A percentile compares a stretch with the other conserved stretches of the same genome.
phyloP scores from a whole-genome alignment of 2,113 vertebrate genomes.

The Chaetura pelagica region DNA sequence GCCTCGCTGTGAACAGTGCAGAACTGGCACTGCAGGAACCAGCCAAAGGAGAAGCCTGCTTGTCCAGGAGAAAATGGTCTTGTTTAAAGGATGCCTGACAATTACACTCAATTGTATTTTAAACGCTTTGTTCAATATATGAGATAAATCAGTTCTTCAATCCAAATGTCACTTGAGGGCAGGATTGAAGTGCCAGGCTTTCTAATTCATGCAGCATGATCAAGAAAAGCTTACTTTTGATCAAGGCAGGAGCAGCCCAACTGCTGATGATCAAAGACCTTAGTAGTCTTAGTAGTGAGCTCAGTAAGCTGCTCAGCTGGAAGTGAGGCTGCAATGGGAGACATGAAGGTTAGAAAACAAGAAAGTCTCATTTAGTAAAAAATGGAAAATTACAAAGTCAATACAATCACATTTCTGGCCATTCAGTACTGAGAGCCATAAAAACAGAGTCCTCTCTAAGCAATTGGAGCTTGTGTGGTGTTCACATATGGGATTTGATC shows the following conservation, averaged over 20 bases:
- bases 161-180: not conserved
- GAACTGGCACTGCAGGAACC: accelerated
- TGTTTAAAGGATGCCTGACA: not conserved
- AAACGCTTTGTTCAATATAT: not conserved
- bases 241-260: slow-evolving; percentile 10
- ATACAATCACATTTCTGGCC: not conserved
- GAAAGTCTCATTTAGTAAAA: not conserved
- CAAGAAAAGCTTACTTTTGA: slow-evolving; percentile 10
- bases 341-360: not conserved
- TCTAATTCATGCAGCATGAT: not conserved
- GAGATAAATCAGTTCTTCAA: not conserved
- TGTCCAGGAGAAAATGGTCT: not conserved
- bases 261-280: slow-evolving; percentile 21
- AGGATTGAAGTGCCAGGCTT: not conserved
- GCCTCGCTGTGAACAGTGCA: not conserved
- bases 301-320: not conserved
- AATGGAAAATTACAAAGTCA: not conserved
- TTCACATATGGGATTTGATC: not conserved
- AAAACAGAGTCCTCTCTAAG: not conserved
- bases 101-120: not conserved
- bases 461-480: not conserved
- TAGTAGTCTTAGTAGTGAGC: not conserved
- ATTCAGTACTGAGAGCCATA: not conserved
- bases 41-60: not conserved
- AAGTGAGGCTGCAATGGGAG: not conserved